Evolutionary conservation across 1,140 invertebrate genomes (phyloP).

Genomic region (Coelopa frigida): DNA sequence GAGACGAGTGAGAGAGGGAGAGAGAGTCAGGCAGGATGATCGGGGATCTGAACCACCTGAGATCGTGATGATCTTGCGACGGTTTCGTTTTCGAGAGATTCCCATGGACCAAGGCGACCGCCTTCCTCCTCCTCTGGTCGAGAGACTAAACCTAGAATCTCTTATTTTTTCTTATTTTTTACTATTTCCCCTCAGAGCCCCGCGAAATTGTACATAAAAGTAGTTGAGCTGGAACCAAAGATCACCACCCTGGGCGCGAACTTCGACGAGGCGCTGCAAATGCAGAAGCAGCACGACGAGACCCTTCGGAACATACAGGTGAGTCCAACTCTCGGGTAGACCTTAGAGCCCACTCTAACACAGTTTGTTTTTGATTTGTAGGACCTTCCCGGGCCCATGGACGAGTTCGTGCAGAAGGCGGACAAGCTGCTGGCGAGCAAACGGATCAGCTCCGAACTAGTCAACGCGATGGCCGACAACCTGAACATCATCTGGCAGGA

Average conservation of each 20-base stretch:
- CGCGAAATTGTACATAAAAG: slow-evolving; percentile 75
- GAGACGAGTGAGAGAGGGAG: too few species aligned
- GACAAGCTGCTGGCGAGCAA: slow-evolving; percentile 77
- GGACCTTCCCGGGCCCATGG: slow-evolving; percentile 85
- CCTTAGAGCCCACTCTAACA: not conserved
- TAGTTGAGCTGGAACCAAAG: slow-evolving; percentile 78
- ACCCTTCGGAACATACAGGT: slow-evolving; percentile 79
- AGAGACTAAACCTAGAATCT: not conserved
- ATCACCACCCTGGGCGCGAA: slow-evolving; percentile 73
- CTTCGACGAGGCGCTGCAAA: slow-evolving; percentile 64
- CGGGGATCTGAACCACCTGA: too few species aligned
- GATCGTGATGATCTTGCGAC: too few species aligned
- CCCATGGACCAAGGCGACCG: too few species aligned
- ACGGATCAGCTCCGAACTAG: slow-evolving; percentile 68
- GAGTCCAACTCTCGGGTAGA: slow-evolving; percentile 18
- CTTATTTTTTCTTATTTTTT: not conserved
- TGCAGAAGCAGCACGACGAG: slow-evolving; percentile 74
- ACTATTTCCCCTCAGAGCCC: slow-evolving; percentile 58
- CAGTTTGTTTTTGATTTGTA: slow-evolving; percentile 39
- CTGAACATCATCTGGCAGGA: slow-evolving; percentile 82
- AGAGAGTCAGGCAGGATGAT: too few species aligned
- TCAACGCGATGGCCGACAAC: slow-evolving; percentile 86
- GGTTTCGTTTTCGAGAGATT: too few species aligned
- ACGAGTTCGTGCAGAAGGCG: slow-evolving; percentile 77
- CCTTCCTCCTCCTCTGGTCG: too few species aligned